These are phyloP conservation scores for Phrynocephalus forsythii DNA, from an alignment of 2,797 vertebrate genomes.

Conservation along the genomic window DNA sequence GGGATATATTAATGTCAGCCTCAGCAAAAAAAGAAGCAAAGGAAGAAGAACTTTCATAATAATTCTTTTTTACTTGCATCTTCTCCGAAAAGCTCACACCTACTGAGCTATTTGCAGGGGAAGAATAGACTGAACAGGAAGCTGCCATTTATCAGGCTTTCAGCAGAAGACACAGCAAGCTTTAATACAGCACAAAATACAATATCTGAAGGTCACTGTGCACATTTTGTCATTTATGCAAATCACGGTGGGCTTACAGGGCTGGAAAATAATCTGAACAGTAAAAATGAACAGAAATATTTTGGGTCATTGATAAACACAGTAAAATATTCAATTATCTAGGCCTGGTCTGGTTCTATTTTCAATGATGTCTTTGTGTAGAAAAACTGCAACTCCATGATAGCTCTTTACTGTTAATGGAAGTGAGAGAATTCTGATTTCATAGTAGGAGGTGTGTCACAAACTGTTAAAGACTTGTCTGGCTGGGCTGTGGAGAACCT, in stretches of 20 bases:
- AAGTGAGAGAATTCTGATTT: slow-evolving; percentile 36
- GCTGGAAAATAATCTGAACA: not conserved
- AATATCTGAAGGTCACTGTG: slow-evolving; percentile 39
- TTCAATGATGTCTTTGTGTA: not conserved
- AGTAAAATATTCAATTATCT: slow-evolving; percentile 6
- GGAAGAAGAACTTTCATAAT: not conserved
- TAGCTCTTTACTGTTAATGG: slow-evolving; percentile 40
- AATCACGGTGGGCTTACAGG: slow-evolving; percentile 19
- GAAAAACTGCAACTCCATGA: slow-evolving; percentile 26
- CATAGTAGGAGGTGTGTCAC: slow-evolving; percentile 37
- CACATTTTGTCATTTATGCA: slow-evolving; percentile 50
- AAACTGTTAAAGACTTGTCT: not conserved
- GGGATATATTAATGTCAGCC: not conserved
- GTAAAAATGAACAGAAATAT: not conserved
- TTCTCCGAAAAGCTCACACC: not conserved
- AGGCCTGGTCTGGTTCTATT: slow-evolving; percentile 19
- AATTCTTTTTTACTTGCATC: not conserved
- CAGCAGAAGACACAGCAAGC: not conserved
- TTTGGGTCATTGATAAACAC: not conserved
- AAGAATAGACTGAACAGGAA: not conserved
- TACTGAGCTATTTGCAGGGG: not conserved
- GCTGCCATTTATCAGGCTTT: slow-evolving; percentile 7
- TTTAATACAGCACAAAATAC: not conserved
- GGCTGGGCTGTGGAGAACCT: slow-evolving; percentile 12
- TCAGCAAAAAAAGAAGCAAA: not conserved